These are phyloP conservation scores for Menidia beryllina DNA, from an alignment of 2,113 vertebrate species.

Conservation along the genomic window DNA sequence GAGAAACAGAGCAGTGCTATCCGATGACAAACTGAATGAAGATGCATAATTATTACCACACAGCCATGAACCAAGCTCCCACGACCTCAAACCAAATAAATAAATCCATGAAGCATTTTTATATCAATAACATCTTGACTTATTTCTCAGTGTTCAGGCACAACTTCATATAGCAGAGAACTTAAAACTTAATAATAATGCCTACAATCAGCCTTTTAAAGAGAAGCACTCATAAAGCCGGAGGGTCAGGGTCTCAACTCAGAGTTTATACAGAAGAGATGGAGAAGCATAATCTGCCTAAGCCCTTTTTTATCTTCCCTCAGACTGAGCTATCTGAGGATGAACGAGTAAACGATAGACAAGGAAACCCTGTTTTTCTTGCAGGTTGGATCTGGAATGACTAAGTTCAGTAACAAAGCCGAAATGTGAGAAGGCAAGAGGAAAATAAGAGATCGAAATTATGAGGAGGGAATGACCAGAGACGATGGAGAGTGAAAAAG, in stretches of 20 bases:
- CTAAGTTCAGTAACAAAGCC: constrained; percentile 29
- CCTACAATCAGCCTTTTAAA: background rate
- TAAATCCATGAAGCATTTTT: background rate
- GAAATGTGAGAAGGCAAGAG: background rate
- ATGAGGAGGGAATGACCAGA: background rate
- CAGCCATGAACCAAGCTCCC: background rate
- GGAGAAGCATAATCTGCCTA: constrained; percentile 33
- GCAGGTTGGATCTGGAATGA: constrained; percentile 41
- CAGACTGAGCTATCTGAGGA: constrained; percentile 36
- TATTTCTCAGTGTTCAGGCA: background rate
- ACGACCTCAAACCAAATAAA: background rate
- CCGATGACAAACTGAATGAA: background rate
- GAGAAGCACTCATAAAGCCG: constrained; percentile 18
- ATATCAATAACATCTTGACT: background rate
- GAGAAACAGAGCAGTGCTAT: background rate
- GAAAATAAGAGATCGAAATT: background rate
- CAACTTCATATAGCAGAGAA: background rate
- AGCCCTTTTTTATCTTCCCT: constrained; percentile 41
- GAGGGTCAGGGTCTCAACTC: constrained; percentile 18
- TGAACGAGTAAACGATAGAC: constrained; percentile 14
- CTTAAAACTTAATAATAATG: background rate
- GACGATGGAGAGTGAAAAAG: constrained; percentile 2
- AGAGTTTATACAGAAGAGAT: constrained; percentile 34
- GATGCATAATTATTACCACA: too few species aligned
- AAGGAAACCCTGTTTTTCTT: constrained; percentile 43